Conservation (phyloP, 2,888 invertebrate species). For the Ashinkailepas kermadecensis region DNA sequence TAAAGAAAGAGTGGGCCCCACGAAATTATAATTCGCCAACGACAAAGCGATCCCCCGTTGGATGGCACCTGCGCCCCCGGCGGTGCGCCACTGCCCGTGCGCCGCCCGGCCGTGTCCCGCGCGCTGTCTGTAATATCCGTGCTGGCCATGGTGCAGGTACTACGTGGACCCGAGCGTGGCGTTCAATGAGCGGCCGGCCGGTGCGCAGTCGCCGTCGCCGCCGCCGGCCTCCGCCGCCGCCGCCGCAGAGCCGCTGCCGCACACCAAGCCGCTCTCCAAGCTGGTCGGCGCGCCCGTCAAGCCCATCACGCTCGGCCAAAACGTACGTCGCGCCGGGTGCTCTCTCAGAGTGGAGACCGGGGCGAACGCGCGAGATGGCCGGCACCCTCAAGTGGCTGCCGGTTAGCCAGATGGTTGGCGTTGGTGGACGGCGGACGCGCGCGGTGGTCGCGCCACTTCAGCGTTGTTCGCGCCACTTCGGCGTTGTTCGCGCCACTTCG, state of each 20-base stretch:
- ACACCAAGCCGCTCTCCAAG: slow-evolving; percentile 36
- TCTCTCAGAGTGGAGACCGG: too few species aligned
- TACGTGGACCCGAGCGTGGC: slow-evolving; percentile 47
- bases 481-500: too few species aligned
- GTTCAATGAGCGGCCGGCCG: slow-evolving; percentile 39
- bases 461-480: too few species aligned
- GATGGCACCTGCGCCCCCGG: too few species aligned
- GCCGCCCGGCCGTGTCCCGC: not conserved
- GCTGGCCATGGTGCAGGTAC: slow-evolving; percentile 39
- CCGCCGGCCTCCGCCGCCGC: slow-evolving; percentile 36
- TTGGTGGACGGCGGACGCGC: too few species aligned
- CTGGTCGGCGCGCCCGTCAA: slow-evolving; percentile 15
- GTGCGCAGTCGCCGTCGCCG: slow-evolving; percentile 40
- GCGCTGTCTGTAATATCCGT: not conserved
- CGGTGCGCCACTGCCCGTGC: too few species aligned
- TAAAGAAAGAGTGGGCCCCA: too few species aligned
- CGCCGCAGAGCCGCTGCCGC: slow-evolving; percentile 28
- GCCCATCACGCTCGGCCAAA: not conserved
- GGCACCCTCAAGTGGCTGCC: not conserved
- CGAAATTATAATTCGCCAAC: too few species aligned
- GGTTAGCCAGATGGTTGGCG: too few species aligned
- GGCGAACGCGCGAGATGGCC: not conserved
- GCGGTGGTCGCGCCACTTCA: too few species aligned
- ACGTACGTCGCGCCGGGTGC: not conserved
- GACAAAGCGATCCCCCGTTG: too few species aligned